Evolutionary conservation across 2,113 vertebrate genomes (phyloP).

Genomic region (Dromiciops gliroides): DNA sequence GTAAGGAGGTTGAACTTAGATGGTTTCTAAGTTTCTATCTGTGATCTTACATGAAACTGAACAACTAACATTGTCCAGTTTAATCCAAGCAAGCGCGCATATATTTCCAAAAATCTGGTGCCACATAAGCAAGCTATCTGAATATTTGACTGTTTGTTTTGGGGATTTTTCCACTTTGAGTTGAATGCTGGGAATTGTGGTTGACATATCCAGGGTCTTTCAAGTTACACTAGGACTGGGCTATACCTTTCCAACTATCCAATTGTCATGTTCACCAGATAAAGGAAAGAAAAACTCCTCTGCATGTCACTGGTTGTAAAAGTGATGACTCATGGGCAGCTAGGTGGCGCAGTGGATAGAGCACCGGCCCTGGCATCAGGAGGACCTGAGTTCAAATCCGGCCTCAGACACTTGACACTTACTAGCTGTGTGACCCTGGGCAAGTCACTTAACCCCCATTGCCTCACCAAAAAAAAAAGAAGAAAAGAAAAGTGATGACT

Average conservation of each 20-base stretch:
- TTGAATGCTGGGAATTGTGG: not conserved
- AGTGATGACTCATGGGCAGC: not conserved
- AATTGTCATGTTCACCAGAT: not conserved
- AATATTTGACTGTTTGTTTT: not conserved
- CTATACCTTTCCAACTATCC: not conserved
- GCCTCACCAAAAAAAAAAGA: too few relatives aligned
- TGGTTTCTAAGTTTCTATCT: not conserved
- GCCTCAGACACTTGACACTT: too few relatives aligned
- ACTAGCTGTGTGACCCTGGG: too few relatives aligned
- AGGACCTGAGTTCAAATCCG: too few relatives aligned
- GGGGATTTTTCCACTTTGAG: too few relatives aligned
- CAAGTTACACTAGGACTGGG: not conserved
- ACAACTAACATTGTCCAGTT: not conserved
- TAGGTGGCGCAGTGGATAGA: too few relatives aligned
- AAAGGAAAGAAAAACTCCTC: conserved; percentile 28
- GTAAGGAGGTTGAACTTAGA: not conserved
- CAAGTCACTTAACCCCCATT: too few relatives aligned
- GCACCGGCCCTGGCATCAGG: too few relatives aligned
- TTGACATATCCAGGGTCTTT: not conserved
- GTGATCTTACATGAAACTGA: not conserved
- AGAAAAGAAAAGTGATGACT: not conserved
- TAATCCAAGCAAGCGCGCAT: not conserved
- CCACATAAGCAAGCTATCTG: not conserved
- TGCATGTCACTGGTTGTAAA: not conserved
- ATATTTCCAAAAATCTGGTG: not conserved